These are phyloP conservation scores for Lepidurus packardi DNA, from an alignment of 1,140 invertebrate genomes.

Conservation along the genomic window DNA sequence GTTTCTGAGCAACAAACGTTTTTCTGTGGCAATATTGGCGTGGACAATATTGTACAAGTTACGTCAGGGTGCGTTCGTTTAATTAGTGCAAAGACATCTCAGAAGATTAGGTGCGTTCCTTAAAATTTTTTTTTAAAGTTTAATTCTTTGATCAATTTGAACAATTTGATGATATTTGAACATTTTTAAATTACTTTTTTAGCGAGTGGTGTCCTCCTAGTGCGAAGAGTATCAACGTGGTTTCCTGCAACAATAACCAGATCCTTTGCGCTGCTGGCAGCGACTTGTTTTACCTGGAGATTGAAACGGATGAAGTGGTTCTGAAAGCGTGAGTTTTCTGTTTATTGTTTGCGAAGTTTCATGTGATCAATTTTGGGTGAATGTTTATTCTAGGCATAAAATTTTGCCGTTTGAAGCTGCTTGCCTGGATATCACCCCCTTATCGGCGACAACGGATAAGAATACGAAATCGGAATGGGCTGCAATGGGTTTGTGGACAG, in stretches of 20 bases:
- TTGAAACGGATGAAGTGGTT: constrained; percentile 57
- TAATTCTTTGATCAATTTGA: neutral
- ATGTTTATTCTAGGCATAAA: constrained; percentile 47
- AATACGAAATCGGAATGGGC: constrained; percentile 63
- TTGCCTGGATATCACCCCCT: constrained; percentile 87
- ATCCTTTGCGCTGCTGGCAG: constrained; percentile 83
- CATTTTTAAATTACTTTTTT: constrained; percentile 32
- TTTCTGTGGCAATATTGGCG: constrained; percentile 80
- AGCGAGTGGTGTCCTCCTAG: constrained; percentile 71
- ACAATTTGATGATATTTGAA: neutral
- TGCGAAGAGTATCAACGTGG: constrained; percentile 76
- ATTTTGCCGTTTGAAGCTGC: constrained; percentile 89
- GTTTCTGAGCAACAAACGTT: constrained; percentile 86
- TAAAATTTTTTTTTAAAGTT: no score
- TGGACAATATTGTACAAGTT: constrained; percentile 76
- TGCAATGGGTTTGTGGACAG: constrained; percentile 94
- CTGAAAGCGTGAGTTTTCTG: constrained; percentile 52
- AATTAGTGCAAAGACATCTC: constrained; percentile 59
- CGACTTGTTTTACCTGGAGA: constrained; percentile 81
- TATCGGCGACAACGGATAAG: constrained; percentile 53
- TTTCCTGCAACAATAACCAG: constrained; percentile 75
- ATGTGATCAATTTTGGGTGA: neutral
- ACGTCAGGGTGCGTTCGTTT: constrained; percentile 66
- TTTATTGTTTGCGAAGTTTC: neutral
- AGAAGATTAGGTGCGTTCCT: constrained; percentile 48